Conservation (phyloP, 2,888 invertebrate genomes). For the Perizoma flavofasciatum region DNA sequence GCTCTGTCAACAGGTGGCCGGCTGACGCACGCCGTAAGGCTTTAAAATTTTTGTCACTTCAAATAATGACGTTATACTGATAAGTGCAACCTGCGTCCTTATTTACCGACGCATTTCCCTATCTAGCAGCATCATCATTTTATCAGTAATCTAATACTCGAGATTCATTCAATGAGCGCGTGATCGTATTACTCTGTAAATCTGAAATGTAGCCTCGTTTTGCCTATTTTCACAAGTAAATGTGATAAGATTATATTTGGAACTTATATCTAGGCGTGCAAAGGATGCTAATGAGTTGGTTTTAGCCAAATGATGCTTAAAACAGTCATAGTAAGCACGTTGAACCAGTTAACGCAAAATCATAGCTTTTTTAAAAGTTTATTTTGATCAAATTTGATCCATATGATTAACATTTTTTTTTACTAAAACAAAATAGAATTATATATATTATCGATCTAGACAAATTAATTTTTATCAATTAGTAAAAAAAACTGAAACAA, state of each 20-base stretch:
- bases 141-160: constrained; percentile 11
- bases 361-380: too few species aligned
- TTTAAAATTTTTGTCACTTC: constrained; percentile 62
- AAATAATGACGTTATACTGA: constrained; percentile 56
- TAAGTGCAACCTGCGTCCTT: constrained; percentile 31
- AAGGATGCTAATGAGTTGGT: constrained; percentile 30
- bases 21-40: constrained; percentile 64
- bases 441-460: too few species aligned
- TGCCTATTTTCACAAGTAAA: constrained; percentile 22
- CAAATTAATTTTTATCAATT: too few species aligned
- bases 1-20: constrained; percentile 73
- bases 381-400: not conserved
- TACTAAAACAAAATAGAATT: too few species aligned
- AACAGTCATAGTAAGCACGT: not conserved
- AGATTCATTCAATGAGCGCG: constrained; percentile 26
- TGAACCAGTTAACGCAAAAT: too few species aligned
- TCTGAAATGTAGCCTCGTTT: constrained; percentile 31
- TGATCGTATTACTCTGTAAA: constrained; percentile 35
- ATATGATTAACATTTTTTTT: too few species aligned
- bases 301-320: too few species aligned
- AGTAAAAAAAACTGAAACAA: too few species aligned
- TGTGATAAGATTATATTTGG: constrained; percentile 30
- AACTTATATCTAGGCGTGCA: constrained; percentile 29
- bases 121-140: constrained; percentile 36
- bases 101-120: constrained; percentile 31